Base-by-base conservation (phyloP, 2,797 vertebrate species). In the Chaetodon trifasciatus region DNA sequence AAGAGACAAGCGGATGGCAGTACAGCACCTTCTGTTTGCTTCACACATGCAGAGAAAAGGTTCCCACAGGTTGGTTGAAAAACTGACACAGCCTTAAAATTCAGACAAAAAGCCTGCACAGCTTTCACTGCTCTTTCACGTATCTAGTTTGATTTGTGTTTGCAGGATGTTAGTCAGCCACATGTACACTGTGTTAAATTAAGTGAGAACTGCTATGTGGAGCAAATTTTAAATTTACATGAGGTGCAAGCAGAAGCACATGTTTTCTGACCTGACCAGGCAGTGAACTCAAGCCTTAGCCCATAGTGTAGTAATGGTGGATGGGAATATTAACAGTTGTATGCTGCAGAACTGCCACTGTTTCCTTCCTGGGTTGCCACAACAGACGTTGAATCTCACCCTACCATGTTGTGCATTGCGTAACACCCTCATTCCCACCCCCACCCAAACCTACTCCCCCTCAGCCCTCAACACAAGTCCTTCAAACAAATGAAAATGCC, bases 291-390 rank as follows among this genome's bases (percentile, higher is more conserved):
- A 0, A 55, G 49, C 16, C 19, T 70, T 53, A 64, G 53, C 39
- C 71, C 60, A 52, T 21, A 15, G 79, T 23, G 55, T 64, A 47
- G 56, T 69, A 28, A 77, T 6, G 21, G 55, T 49, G 67, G 66
- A 60, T 35, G 42, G 61, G 74, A 85, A 52, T 74, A 72, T 37
- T 74, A 88, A 63, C 74, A 12, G 57, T 52, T 15, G 6, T 39
- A 6, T 42, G 64, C 73, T 82, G 63, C 56, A 70, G 46, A 49
- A 17, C 28, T 35, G 80, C 75, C 68, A 74, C 70, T 92, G 92
- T 92, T 92, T 90, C 79, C 61, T 82, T 63, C 58, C 50, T 69
- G 79, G 69, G 92, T 90, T 93, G 87, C 88, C 83, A 93, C 86
- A 94, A 92, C 91, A 92, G 69, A 85, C 70, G 47, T 62, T 70